A percentile compares a stretch with the other conserved stretches of the same genome.
Conservation (phyloP, 2,888 invertebrate species). For the Phyto melanocephala region DNA sequence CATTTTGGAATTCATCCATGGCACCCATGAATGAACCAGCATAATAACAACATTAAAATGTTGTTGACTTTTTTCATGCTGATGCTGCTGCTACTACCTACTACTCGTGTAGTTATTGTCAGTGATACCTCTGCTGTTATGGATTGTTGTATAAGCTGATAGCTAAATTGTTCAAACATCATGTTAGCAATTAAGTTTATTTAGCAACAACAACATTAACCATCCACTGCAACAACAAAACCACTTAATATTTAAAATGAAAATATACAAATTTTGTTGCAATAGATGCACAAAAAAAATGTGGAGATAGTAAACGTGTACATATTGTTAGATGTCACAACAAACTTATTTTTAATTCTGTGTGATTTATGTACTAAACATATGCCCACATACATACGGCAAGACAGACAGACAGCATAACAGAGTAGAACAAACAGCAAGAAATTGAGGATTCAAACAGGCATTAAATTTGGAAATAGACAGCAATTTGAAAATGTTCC, state of each 20-base stretch:
- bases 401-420: background rate
- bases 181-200: constrained; percentile 47
- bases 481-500: too few relatives aligned
- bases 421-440: too few relatives aligned
- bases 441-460: too few relatives aligned
- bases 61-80: constrained; percentile 5
- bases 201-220: background rate
- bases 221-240: background rate
- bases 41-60: constrained; percentile 30
- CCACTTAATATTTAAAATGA: too few relatives aligned
- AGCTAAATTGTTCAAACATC: constrained; percentile 32
- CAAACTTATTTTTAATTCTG: constrained; percentile 35
- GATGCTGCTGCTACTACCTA: background rate
- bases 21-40: constrained; percentile 43
- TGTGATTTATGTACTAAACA: constrained; percentile 15
- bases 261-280: too few relatives aligned
- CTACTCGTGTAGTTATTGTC: too few relatives aligned
- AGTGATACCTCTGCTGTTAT: constrained; percentile 20
- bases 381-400: background rate
- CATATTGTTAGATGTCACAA: constrained; percentile 51
- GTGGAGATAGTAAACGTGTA: background rate
- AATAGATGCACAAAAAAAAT: too few relatives aligned
- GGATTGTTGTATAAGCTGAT: constrained; percentile 33
- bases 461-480: too few relatives aligned
- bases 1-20: background rate